Percentiles rank a stretch among this genome's conserved stretches.
Evolutionary conservation across 1,140 invertebrate species (phyloP).

Genomic region (Apis laboriosa): DNA sequence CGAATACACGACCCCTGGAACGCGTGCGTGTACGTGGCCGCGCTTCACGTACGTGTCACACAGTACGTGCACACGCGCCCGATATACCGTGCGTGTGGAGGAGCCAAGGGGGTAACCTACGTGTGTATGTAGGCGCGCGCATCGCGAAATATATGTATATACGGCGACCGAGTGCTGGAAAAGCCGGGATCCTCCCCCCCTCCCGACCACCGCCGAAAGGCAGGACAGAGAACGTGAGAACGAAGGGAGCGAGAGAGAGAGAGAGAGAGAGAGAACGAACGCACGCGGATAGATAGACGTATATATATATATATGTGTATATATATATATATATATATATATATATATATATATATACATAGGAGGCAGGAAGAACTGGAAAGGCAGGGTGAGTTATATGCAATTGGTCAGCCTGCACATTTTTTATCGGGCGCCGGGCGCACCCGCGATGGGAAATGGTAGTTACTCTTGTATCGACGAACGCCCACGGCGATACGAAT

Average conservation of each 20-base stretch:
- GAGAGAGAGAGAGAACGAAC: slow-evolving; percentile 22
- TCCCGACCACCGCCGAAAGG: slow-evolving; percentile 47
- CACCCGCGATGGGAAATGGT: slow-evolving; percentile 65
- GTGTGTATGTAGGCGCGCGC: slow-evolving; percentile 44
- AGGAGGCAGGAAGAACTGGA: slow-evolving; percentile 66
- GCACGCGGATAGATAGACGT: slow-evolving; percentile 57
- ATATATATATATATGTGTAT: too few relatives aligned
- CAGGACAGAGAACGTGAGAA: slow-evolving; percentile 50
- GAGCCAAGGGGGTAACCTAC: slow-evolving; percentile 10
- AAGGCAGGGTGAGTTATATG: slow-evolving; percentile 76
- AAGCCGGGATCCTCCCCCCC: slow-evolving; percentile 62
- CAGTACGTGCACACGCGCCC: background rate
- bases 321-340: too few relatives aligned
- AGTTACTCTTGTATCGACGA: slow-evolving; percentile 66
- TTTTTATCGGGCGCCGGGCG: slow-evolving; percentile 69
- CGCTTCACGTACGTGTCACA: slow-evolving; percentile 33
- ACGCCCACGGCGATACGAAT: slow-evolving; percentile 45
- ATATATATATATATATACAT: slow-evolving; percentile 52
- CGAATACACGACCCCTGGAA: slow-evolving; percentile 69
- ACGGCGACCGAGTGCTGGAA: slow-evolving; percentile 63
- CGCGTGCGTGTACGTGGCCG: slow-evolving; percentile 30
- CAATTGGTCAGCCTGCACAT: slow-evolving; percentile 77
- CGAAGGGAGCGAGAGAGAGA: slow-evolving; percentile 20
- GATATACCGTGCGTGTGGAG: slow-evolving; percentile 27
- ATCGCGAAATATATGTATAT: slow-evolving; percentile 49